Evolutionary conservation across 2,113 vertebrate genomes (phyloP).

Genomic region (Nerophis lumbriciformis): DNA sequence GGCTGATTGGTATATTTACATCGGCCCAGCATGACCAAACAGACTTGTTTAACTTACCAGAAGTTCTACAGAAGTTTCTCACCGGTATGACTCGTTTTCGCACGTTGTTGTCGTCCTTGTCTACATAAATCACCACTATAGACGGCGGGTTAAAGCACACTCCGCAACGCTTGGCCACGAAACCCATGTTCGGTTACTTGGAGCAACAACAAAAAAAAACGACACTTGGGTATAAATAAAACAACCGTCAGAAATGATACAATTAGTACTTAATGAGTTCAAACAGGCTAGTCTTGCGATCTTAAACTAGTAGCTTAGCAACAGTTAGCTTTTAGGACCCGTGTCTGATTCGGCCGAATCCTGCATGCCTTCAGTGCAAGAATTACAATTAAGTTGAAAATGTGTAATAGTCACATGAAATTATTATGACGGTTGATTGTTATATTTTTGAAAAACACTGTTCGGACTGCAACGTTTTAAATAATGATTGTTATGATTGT

Average conservation of each 20-base stretch:
- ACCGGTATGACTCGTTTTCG: constrained; percentile 87
- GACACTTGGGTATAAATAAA: background rate
- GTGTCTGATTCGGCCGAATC: constrained; percentile 5
- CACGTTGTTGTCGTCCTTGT: constrained; percentile 58
- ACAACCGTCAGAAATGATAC: background rate
- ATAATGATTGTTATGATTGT: too few species aligned
- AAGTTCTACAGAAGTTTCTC: constrained; percentile 81
- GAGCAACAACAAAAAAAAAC: background rate
- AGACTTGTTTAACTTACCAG: constrained; percentile 67
- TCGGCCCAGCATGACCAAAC: background rate
- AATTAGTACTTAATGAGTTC: background rate
- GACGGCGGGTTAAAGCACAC: constrained; percentile 82
- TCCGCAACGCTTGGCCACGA: constrained; percentile 82
- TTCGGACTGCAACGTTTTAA: background rate
- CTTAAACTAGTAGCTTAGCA: background rate
- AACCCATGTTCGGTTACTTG: constrained; percentile 62
- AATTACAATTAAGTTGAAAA: background rate
- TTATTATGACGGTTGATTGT: background rate
- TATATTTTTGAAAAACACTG: background rate
- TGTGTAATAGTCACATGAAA: too few species aligned
- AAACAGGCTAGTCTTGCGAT: accelerated
- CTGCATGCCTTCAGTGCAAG: background rate
- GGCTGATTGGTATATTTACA: background rate
- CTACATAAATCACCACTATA: constrained; percentile 83
- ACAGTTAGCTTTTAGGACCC: too few species aligned